Conservation (phyloP, 1,140 invertebrate species). For the Reticulitermes speratus region DNA sequence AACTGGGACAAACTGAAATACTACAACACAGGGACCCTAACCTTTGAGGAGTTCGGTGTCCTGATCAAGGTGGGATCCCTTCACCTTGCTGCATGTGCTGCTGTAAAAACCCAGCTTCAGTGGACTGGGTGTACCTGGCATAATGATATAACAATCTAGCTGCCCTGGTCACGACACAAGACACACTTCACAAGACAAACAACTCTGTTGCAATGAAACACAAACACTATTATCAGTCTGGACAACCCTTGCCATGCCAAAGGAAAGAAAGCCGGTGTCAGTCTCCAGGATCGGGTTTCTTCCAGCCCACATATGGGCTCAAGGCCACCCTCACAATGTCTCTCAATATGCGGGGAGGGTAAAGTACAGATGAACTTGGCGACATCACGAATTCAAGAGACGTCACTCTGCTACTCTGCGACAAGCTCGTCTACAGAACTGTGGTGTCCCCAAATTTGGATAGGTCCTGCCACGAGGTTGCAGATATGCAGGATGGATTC, state of each 20-base stretch:
- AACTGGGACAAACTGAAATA: too few species aligned
- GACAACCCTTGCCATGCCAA: not conserved
- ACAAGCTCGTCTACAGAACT: not conserved
- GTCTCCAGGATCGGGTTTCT: constrained; percentile 24
- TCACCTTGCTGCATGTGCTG: not conserved
- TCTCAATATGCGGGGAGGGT: not conserved
- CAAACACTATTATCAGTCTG: not conserved
- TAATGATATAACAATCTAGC: not conserved
- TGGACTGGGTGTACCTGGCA: constrained; percentile 11
- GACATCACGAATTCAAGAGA: not conserved
- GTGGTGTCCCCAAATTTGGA: not conserved
- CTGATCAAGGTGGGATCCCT: not conserved
- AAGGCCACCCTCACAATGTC: constrained; percentile 2
- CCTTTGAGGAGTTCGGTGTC: not conserved
- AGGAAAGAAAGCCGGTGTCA: constrained; percentile 15
- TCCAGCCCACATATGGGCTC: constrained; percentile 13
- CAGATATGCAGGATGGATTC: not conserved
- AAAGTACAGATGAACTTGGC: not conserved
- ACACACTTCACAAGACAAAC: not conserved
- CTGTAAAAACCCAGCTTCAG: constrained; percentile 14
- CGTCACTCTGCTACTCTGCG: not conserved
- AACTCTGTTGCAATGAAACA: not conserved
- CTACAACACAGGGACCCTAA: not conserved
- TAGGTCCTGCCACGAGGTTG: not conserved
- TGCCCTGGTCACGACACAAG: not conserved